A percentile compares a stretch with the other conserved stretches of the same genome.
phyloP scores from a whole-genome alignment of 2,888 invertebrate species.

The Idaea biselata region DNA sequence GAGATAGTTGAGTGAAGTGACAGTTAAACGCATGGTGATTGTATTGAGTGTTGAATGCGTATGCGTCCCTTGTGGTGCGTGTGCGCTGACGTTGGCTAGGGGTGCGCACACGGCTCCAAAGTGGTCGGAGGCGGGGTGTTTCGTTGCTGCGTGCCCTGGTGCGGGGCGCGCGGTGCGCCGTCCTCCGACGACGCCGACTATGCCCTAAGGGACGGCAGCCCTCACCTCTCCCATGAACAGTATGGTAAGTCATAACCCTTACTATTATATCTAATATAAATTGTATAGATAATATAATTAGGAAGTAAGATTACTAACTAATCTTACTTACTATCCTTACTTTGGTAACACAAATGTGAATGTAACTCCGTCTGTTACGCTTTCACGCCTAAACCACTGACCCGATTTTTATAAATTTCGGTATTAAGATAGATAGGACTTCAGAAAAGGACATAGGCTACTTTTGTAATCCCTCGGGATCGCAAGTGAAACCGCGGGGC shows the following conservation, averaged over 20 bases:
- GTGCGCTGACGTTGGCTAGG: slow-evolving; percentile 67
- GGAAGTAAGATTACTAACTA: too few relatives aligned
- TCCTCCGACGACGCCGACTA: slow-evolving; percentile 81
- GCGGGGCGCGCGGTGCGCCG: slow-evolving; percentile 86
- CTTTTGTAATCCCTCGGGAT: too few relatives aligned
- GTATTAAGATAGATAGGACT: too few relatives aligned
- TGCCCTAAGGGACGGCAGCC: slow-evolving; percentile 71
- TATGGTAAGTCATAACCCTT: slow-evolving; percentile 50
- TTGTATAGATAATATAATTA: too few relatives aligned
- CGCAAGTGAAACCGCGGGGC: too few relatives aligned
- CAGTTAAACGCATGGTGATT: slow-evolving; percentile 32
- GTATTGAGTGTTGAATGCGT: slow-evolving; percentile 37
- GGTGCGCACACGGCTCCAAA: slow-evolving; percentile 76
- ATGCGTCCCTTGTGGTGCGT: slow-evolving; percentile 55
- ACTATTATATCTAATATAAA: too few relatives aligned
- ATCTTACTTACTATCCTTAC: too few relatives aligned
- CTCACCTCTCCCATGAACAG: slow-evolving; percentile 60
- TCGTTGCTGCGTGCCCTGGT: slow-evolving; percentile 92
- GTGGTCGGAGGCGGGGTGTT: slow-evolving; percentile 88
- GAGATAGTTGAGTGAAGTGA: slow-evolving; percentile 24
- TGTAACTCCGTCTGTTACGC: too few relatives aligned
- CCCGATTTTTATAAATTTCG: too few relatives aligned
- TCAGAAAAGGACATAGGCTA: too few relatives aligned
- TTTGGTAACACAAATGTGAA: too few relatives aligned
- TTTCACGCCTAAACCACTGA: too few relatives aligned